Evolutionary conservation across 2,113 vertebrate genomes (phyloP).

Genomic region (Lasiurus cinereus): DNA sequence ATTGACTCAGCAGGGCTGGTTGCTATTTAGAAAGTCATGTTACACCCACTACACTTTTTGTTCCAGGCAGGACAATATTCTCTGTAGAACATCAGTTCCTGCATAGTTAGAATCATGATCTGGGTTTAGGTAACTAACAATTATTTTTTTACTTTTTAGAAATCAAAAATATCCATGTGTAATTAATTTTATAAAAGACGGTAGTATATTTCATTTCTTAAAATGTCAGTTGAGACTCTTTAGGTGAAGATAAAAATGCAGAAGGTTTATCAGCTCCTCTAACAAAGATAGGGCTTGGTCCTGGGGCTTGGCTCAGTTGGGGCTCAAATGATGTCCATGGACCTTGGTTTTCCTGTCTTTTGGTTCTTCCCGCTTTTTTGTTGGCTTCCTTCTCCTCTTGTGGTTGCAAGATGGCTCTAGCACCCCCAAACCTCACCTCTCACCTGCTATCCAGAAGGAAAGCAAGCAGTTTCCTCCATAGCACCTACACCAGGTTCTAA

Average conservation of each 20-base stretch:
- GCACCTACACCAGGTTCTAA: background rate
- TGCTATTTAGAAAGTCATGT: background rate
- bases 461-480: background rate
- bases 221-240: conserved; percentile 6
- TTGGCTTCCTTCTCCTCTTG: background rate
- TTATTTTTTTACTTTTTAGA: background rate
- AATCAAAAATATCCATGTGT: background rate
- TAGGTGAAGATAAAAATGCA: conserved; percentile 67
- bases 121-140: background rate
- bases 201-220: background rate
- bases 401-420: background rate
- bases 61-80: conserved; percentile 49
- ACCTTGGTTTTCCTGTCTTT: background rate
- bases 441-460: background rate
- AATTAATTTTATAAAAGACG: conserved; percentile 23
- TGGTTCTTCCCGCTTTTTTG: background rate
- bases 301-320: background rate
- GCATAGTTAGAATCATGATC: conserved; percentile 13
- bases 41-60: conserved; percentile 45
- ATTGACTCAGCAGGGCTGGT: conserved; percentile 76
- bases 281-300: background rate
- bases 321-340: background rate
- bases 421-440: background rate
- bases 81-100: conserved; percentile 2
- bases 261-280: conserved; percentile 25